A percentile compares a stretch with the other conserved stretches of the same genome.
Conservation (phyloP, 2,888 invertebrate genomes). For the Mycalesis mineus region DNA sequence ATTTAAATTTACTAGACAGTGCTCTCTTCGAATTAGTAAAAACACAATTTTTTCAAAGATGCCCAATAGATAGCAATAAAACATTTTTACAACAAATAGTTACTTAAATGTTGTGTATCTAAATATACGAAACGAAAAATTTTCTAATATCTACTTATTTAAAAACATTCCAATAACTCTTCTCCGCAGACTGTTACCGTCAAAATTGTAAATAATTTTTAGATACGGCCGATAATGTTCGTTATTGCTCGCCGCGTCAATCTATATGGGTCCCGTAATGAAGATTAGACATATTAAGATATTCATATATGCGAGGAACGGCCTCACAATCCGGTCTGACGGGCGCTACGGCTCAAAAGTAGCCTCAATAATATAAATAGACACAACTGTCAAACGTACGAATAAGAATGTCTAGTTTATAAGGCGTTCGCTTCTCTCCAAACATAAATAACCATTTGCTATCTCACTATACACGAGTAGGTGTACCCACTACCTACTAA, state of each 20-base stretch:
- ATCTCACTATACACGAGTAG: conserved; percentile 29
- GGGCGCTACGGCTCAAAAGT: conserved; percentile 18
- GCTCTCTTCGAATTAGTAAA: no score
- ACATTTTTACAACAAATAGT: no score
- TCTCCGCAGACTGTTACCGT: background rate
- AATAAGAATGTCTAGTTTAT: conserved; percentile 32
- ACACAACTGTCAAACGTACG: conserved; percentile 30
- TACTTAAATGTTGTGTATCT: no score
- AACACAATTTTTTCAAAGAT: no score
- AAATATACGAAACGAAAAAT: no score
- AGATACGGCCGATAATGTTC: background rate
- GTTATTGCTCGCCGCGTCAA: background rate
- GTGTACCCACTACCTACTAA: conserved; percentile 17
- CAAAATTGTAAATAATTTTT: background rate
- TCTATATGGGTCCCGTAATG: background rate
- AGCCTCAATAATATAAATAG: conserved; percentile 25
- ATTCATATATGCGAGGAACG: conserved; percentile 26
- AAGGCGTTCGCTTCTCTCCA: conserved; percentile 26
- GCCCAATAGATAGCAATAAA: no score
- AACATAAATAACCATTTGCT: conserved; percentile 30
- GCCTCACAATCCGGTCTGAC: conserved; percentile 11
- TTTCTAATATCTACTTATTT: no score
- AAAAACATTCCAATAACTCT: no score
- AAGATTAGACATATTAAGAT: conserved; percentile 23
- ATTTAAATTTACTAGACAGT: no score